Base-by-base conservation (phyloP, 2,888 invertebrate species). In the Sesia apiformis region DNA sequence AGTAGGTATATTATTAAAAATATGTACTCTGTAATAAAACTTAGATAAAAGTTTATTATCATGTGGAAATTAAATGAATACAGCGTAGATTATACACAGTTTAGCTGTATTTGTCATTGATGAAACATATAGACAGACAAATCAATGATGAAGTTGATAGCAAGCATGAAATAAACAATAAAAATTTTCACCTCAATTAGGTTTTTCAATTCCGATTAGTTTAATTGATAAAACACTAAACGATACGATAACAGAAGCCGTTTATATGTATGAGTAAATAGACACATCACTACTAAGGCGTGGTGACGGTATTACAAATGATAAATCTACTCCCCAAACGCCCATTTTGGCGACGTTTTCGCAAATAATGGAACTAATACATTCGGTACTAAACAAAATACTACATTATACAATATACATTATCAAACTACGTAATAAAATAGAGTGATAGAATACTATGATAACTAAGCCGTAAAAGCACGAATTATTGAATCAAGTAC, bases 271-370 rank as follows among this genome's bases (percentile, higher is more conserved):
- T 50, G 38, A 38, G 50, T 50, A 56, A 54, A 46, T 55, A 52
- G 55, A 58, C 53, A 55, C 58, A 56, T 56, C 55, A 55, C 7
- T 51, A 40, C 51, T 54, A 59, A 67, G 65, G 68, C 63, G 65
- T 63, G 69, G 72, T 74, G 72, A 76, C 74, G 72, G 78, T 72
- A 71, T 66, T 67, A 66, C 59, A 61, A 75, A 72, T 71, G 79
- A 78, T 80, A 78, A 76, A 78, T 74, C 72, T 74, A 74, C 72
- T 72, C 65, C 70, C 78, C 74, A 76, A 80, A 84, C 87, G 86
- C 84, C 85, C 85, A 82, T 84, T 80, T 78, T 68, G 58, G 59
- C 58, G 50, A 62, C 52, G 54, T 52, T 55, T 56, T 57, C 55
- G 53, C 56, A 52, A 53, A 52, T 52, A 57, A 23, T 8, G 23